Evolutionary conservation across 2,113 vertebrate species (phyloP).

Genomic region (Thomomys bottae): DNA sequence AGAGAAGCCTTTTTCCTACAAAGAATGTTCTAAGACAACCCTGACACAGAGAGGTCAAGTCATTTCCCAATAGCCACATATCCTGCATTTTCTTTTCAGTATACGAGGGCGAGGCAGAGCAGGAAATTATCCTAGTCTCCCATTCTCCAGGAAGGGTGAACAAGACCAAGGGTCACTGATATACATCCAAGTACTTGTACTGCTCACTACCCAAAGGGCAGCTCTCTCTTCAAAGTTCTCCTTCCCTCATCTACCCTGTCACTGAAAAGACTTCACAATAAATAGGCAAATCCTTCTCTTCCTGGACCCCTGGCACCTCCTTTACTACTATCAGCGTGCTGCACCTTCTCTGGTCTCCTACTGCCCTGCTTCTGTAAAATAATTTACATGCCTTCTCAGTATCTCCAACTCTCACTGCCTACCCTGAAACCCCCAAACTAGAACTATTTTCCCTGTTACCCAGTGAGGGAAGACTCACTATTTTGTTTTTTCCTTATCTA

Average conservation of each 20-base stretch:
- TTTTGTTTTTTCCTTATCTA: too few relatives aligned
- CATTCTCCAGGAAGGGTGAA: neutral
- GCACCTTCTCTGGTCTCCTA: too few relatives aligned
- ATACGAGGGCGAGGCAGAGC: neutral
- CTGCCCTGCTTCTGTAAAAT: neutral
- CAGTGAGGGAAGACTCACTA: neutral
- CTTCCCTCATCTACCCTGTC: neutral
- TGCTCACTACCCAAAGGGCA: neutral
- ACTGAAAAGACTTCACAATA: accelerated
- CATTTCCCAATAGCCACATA: accelerated
- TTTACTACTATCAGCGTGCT: too few relatives aligned
- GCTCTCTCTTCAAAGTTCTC: neutral
- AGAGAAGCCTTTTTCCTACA: neutral
- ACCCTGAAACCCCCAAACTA: neutral
- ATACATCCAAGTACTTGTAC: neutral
- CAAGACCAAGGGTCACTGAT: neutral
- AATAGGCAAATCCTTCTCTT: accelerated
- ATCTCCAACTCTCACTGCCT: neutral
- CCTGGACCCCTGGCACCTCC: too few relatives aligned
- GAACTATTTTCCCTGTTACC: too few relatives aligned
- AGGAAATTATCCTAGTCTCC: neutral
- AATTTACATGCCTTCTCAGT: neutral
- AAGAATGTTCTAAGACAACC: neutral
- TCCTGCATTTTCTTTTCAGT: neutral
- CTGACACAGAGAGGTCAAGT: accelerated